Percentiles rank a stretch among this genome's conserved stretches.
Conservation (phyloP, 2,113 vertebrate species). For the Bungarus multicinctus region DNA sequence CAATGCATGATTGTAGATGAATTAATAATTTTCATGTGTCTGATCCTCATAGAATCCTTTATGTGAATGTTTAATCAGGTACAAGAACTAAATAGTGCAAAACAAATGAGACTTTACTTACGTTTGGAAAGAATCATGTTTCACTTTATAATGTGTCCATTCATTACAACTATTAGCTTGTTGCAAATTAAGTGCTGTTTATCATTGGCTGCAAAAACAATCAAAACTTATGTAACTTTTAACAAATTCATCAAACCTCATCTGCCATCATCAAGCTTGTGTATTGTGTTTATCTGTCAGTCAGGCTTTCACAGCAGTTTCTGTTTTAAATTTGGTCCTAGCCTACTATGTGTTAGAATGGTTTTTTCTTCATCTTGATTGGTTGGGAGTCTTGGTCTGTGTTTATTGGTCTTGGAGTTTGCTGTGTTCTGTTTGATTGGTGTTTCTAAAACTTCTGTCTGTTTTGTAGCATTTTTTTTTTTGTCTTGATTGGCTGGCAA, state of each 20-base stretch:
- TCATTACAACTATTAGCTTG: background rate
- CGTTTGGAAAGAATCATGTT: background rate
- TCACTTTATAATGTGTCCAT: background rate
- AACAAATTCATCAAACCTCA: background rate
- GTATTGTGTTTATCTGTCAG: no score
- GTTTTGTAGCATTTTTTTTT: no score
- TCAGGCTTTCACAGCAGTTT: no score
- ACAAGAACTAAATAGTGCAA: background rate
- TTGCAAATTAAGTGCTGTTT: background rate
- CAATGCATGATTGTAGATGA: constrained; percentile 25
- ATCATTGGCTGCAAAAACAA: background rate
- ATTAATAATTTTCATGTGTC: constrained; percentile 18
- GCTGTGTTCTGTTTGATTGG: no score
- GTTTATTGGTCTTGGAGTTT: no score
- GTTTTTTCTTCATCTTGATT: no score
- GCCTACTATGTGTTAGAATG: no score
- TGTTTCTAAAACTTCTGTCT: no score
- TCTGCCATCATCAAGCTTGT: no score
- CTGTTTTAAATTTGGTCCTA: no score
- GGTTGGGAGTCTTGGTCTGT: no score
- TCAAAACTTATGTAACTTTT: background rate
- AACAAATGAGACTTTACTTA: background rate
- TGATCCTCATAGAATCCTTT: background rate
- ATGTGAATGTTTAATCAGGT: background rate
- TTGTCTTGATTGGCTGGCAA: no score